Conservation (phyloP, 2,113 vertebrate species). For the Paracanthobrama guichenoti region DNA sequence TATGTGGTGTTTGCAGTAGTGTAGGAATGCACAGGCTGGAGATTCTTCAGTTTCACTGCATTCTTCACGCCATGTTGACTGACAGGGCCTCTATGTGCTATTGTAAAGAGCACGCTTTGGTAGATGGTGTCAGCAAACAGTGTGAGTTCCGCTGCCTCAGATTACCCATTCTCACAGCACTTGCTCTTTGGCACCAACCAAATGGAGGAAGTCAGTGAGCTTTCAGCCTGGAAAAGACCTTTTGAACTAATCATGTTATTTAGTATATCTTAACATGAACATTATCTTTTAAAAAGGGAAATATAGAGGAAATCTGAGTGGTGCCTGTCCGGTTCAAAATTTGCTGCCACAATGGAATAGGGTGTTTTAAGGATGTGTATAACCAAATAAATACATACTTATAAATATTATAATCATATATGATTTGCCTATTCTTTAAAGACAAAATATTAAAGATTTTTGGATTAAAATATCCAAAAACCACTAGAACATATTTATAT, state of each 20-base stretch:
- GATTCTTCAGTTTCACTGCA: constrained; percentile 76
- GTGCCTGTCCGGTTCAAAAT: background rate
- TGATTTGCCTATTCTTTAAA: no score
- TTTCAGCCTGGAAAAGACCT: background rate
- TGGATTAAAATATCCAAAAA: no score
- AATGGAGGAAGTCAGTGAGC: background rate
- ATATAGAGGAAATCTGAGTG: background rate
- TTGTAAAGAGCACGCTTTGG: constrained; percentile 72
- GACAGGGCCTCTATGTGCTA: constrained; percentile 59
- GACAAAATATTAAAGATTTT: no score
- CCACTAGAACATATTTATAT: no score
- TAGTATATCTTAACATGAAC: background rate
- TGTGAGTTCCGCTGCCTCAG: constrained; percentile 32
- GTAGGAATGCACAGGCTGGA: constrained; percentile 64
- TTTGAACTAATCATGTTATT: background rate
- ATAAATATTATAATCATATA: no score
- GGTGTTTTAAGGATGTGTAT: background rate
- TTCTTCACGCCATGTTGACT: constrained; percentile 71
- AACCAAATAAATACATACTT: no score
- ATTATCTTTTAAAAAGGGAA: background rate
- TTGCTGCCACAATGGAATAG: background rate
- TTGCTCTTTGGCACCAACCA: background rate
- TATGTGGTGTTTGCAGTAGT: constrained; percentile 75
- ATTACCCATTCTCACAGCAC: constrained; percentile 15
- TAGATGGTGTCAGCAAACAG: constrained; percentile 72